These are phyloP conservation scores for Myoxocephalus aenaeus DNA, from an alignment of 2,797 vertebrate genomes.

Conservation along the genomic window DNA sequence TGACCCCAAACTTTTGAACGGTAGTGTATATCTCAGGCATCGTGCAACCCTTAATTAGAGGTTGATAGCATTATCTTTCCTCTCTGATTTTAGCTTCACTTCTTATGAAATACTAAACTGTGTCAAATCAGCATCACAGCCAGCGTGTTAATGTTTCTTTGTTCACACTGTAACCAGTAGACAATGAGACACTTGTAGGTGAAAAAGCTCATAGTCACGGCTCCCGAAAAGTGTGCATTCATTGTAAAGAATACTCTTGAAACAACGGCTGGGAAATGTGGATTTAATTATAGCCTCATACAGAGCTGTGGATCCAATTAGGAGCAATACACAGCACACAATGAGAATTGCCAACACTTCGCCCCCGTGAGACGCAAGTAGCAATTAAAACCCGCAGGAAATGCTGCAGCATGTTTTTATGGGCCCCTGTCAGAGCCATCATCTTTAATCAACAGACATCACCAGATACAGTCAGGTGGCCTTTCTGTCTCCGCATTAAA, in stretches of 20 bases:
- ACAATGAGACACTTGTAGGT: not conserved
- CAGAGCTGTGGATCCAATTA: conserved; percentile 52
- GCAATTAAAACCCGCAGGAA: conserved; percentile 59
- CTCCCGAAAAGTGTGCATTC: not conserved
- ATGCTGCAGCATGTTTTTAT: conserved; percentile 41
- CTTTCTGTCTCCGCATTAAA: conserved; percentile 38
- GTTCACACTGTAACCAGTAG: not conserved
- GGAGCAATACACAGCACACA: conserved; percentile 25
- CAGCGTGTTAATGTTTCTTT: not conserved
- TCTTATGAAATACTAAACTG: not conserved
- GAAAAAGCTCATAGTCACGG: not conserved
- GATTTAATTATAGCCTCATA: conserved; percentile 46
- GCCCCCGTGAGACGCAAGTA: conserved; percentile 37
- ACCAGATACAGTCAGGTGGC: conserved; percentile 42
- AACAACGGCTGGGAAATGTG: conserved; percentile 26
- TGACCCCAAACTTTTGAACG: too few relatives aligned
- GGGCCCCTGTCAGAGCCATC: conserved; percentile 48
- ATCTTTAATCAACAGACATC: conserved; percentile 59
- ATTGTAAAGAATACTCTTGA: not conserved
- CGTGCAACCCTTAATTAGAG: not conserved
- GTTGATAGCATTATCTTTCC: not conserved
- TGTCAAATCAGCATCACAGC: not conserved
- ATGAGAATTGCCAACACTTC: conserved; percentile 47
- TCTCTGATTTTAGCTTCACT: not conserved
- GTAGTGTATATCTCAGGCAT: too few relatives aligned